Percentiles rank a stretch among this genome's conserved stretches.
phyloP scores from a whole-genome alignment of 2,113 vertebrate species.

The Varanus salvator region DNA sequence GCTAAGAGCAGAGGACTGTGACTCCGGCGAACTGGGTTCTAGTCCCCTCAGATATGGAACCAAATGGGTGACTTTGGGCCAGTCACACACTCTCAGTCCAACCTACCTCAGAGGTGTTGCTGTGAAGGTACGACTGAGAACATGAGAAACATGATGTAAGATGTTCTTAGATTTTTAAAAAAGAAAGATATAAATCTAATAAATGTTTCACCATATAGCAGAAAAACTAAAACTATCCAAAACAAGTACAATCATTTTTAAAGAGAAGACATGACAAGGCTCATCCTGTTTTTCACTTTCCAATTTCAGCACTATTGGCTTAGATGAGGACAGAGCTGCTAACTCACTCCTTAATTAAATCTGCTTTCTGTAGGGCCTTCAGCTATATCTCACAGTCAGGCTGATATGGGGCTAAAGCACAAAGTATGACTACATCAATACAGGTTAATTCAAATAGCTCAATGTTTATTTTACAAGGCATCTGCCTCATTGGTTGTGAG shows the following conservation, averaged over 20 bases:
- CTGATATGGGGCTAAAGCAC: background rate
- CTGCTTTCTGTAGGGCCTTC: background rate
- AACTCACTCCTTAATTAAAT: background rate
- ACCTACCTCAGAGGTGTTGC: no score
- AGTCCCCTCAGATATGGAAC: no score
- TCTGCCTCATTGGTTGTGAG: constrained; percentile 64
- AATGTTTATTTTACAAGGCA: constrained; percentile 82
- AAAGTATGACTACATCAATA: constrained; percentile 51
- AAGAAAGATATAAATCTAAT: no score
- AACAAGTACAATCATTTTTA: background rate
- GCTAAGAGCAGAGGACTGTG: no score
- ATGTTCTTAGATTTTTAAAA: no score
- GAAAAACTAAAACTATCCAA: no score
- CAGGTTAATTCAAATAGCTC: constrained; percentile 63
- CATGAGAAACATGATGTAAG: no score
- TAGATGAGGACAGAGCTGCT: background rate
- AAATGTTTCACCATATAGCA: background rate
- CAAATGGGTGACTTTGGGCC: no score
- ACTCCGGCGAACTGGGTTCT: no score
- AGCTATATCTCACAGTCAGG: background rate
- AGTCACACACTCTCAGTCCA: no score
- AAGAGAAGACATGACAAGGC: background rate
- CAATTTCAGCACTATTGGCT: background rate
- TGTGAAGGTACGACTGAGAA: no score
- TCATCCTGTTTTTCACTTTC: no score